Base-by-base conservation (phyloP, 2,113 vertebrate genomes). In the Montifringilla adamsi region DNA sequence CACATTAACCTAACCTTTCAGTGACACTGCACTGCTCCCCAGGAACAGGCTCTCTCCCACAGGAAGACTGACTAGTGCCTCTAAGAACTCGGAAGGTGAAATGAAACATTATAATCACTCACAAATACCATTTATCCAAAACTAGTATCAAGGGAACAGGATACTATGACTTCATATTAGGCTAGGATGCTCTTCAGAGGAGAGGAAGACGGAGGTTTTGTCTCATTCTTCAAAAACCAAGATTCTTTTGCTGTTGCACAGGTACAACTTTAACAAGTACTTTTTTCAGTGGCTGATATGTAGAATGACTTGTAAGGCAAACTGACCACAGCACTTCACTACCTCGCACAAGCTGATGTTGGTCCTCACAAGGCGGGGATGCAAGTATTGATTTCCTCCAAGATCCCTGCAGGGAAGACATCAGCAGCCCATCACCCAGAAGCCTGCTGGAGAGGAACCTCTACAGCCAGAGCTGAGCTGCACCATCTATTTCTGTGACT, bases 91-190 rank as follows among this genome's bases (percentile, higher is more conserved):
- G 20, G 28, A 19, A 43, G 15, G 17, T 58, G 18, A 78, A 86
- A 82, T 0, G 4, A 74, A 85, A 66, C 53, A 49, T 26, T 56
- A 33, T 23, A 80, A 22, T 20, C 7, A 20, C 9, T 19, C 41
- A 59, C 52, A 87, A 73, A 74, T 8, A 62, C 8, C 9, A 55
- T 43, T 59, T 37, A 67, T 24, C 35, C 62, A 89, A 56, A 35
- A 16, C 55, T 63, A 66, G 11, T 8, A 77, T 63, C 33, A 59
- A 47, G 16, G 41, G 17, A 55, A 52, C 13, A 6, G 49, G 16
- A 43, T 8, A 5, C 9, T 7, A 21, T 1, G 7, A 53, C 53
- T 83, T 52, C 2, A 0, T 30, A 35, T 49, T 20, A 27, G 13
- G 31, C 33, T 75, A 55, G n/a, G 53, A 18, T 13, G 18, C 22